phyloP scores from a whole-genome alignment of 1,140 invertebrate species.

The Branchinecta lindahli region DNA sequence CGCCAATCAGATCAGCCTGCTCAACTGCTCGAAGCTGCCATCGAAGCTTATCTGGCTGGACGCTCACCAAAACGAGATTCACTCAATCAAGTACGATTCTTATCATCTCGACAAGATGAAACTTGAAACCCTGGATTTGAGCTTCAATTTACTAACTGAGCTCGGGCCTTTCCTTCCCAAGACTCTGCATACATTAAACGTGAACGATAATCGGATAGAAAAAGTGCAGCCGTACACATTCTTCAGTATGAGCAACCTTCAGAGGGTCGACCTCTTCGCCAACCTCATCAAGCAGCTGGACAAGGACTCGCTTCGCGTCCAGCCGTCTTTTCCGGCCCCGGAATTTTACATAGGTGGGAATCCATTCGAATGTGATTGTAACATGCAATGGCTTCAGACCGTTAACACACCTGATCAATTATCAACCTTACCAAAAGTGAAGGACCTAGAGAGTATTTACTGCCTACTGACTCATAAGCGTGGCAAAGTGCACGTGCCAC shows the following conservation, averaged over 20 bases:
- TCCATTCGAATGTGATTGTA: constrained; percentile 60
- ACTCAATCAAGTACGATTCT: constrained; percentile 23
- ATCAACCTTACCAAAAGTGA: constrained; percentile 68
- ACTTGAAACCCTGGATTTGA: constrained; percentile 60
- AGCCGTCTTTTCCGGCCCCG: constrained; percentile 46
- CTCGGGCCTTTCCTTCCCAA: constrained; percentile 52
- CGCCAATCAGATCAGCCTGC: constrained; percentile 70
- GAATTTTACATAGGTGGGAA: constrained; percentile 76
- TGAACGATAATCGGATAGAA: constrained; percentile 65
- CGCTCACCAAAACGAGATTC: constrained; percentile 69
- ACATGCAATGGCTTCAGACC: constrained; percentile 59
- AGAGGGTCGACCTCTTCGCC: constrained; percentile 63
- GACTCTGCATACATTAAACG: constrained; percentile 56
- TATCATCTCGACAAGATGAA: constrained; percentile 37
- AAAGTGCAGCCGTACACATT: constrained; percentile 64
- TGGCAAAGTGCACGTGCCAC: constrained; percentile 57
- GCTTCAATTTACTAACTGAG: constrained; percentile 60
- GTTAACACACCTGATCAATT: constrained; percentile 48
- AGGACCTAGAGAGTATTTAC: constrained; percentile 78
- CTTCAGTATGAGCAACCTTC: constrained; percentile 62
- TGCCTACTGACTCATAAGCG: constrained; percentile 74
- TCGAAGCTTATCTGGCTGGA: constrained; percentile 75
- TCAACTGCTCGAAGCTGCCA: constrained; percentile 75
- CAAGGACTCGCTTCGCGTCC: constrained; percentile 53
- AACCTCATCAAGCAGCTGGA: constrained; percentile 68